Percentiles rank a stretch among this genome's conserved stretches.
Evolutionary conservation across 1,140 invertebrate genomes (phyloP).

Genomic region (Drosophila sturtevanti): DNA sequence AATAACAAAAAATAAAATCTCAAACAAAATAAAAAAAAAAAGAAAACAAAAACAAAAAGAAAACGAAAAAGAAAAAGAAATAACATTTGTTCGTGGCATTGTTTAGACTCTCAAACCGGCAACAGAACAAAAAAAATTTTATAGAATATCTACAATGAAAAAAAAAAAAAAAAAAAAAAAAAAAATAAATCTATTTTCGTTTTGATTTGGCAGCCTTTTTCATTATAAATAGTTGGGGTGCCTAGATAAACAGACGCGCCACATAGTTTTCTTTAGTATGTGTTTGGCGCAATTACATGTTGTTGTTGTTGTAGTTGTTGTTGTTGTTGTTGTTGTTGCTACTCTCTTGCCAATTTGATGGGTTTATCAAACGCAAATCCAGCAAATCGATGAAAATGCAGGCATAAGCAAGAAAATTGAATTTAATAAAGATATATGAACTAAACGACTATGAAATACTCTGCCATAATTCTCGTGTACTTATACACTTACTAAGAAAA

Average conservation of each 20-base stretch:
- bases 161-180: not conserved
- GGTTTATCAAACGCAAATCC: not conserved
- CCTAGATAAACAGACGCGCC: slow-evolving; percentile 58
- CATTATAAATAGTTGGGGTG: slow-evolving; percentile 74
- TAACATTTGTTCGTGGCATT: slow-evolving; percentile 34
- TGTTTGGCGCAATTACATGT: not conserved
- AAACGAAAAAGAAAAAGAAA: not conserved
- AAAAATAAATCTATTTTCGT: slow-evolving; percentile 58
- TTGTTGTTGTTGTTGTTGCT: too few species aligned
- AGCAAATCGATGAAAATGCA: not conserved
- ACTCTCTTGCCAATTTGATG: not conserved
- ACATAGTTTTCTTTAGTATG: not conserved
- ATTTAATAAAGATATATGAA: not conserved
- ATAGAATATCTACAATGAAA: slow-evolving; percentile 45
- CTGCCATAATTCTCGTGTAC: not conserved
- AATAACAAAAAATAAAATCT: too few species aligned
- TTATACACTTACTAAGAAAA: too few species aligned
- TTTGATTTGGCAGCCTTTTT: slow-evolving; percentile 71
- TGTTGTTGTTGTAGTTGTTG: too few species aligned
- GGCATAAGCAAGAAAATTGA: not conserved
- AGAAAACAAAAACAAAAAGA: too few species aligned
- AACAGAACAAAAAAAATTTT: slow-evolving; percentile 37
- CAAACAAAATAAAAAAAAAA: too few species aligned
- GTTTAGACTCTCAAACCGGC: slow-evolving; percentile 34
- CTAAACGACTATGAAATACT: not conserved